Percentiles rank a stretch among this genome's conserved stretches.
Conservation (phyloP, 2,797 vertebrate genomes). For the Gallinago nigripennis region DNA sequence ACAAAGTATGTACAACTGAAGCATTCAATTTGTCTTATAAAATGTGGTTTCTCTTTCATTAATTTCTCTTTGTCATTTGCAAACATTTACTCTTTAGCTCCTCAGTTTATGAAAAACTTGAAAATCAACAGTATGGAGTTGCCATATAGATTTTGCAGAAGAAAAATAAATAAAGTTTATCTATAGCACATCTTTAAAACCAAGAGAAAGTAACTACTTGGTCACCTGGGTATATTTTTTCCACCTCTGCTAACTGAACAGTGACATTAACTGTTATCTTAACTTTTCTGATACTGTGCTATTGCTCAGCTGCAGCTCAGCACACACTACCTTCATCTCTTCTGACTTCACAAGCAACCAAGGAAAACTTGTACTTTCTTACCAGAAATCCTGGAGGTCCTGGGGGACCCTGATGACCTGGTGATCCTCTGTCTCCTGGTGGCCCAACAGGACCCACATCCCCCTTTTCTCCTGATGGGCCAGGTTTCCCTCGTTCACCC, state of each 20-base stretch:
- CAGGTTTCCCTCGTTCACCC: slow-evolving; percentile 89
- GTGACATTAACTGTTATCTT: not conserved
- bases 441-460: slow-evolving; percentile 81
- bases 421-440: slow-evolving; percentile 85
- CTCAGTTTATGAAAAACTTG: not conserved
- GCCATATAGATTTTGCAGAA: not conserved
- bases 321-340: rapidly evolving
- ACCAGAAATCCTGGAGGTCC: slow-evolving; percentile 80
- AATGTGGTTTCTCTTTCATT: not conserved
- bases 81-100: not conserved
- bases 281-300: not conserved
- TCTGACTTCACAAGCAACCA: not conserved
- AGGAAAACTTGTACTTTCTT: slow-evolving; percentile 36
- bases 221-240: not conserved
- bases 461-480: slow-evolving; percentile 83
- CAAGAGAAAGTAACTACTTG: not conserved
- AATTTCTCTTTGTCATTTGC: not conserved
- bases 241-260: not conserved
- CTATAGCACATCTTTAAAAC: not conserved
- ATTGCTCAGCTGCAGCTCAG: not conserved
- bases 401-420: slow-evolving; percentile 80
- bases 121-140: not conserved
- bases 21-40: not conserved
- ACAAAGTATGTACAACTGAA: not conserved
- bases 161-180: not conserved